phyloP scores from a whole-genome alignment of 2,888 invertebrate species.

The Idaea dimidiata region DNA sequence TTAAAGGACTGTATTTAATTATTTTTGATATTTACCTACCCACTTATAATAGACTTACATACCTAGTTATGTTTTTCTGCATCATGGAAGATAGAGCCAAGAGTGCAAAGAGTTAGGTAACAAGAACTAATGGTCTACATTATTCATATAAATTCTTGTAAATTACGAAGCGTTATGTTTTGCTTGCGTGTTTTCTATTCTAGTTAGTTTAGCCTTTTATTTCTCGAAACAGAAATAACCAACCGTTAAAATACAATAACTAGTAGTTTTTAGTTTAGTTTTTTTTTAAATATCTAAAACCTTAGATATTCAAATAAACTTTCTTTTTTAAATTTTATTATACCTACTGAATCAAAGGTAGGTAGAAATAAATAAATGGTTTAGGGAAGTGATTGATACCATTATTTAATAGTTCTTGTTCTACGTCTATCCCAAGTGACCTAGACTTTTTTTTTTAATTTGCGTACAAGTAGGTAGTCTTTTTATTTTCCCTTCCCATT shows the following conservation, averaged over 20 bases:
- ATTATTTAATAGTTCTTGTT: neutral
- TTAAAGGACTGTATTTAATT: neutral
- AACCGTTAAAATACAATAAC: no score
- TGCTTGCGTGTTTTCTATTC: constrained; percentile 62
- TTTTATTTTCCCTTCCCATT: no score
- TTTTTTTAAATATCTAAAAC: constrained; percentile 10
- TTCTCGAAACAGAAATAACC: constrained; percentile 36
- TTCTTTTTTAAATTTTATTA: no score
- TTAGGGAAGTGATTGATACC: neutral
- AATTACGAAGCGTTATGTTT: constrained; percentile 57
- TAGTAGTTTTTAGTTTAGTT: no score
- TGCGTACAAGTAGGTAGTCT: no score
- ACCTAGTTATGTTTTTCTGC: neutral
- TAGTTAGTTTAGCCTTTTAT: constrained; percentile 42
- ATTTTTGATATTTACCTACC: neutral
- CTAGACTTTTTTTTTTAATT: no score
- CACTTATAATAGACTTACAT: neutral
- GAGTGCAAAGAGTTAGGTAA: constrained; percentile 42
- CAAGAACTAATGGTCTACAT: constrained; percentile 55
- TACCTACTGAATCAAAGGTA: neutral
- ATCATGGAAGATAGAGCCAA: neutral
- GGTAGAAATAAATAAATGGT: neutral
- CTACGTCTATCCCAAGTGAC: no score
- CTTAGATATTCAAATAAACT: neutral
- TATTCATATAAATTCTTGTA: constrained; percentile 67